A percentile compares a stretch with the other conserved stretches of the same genome.
Conservation (phyloP, 2,888 invertebrate genomes). For the Chrysotoxum bicinctum region DNA sequence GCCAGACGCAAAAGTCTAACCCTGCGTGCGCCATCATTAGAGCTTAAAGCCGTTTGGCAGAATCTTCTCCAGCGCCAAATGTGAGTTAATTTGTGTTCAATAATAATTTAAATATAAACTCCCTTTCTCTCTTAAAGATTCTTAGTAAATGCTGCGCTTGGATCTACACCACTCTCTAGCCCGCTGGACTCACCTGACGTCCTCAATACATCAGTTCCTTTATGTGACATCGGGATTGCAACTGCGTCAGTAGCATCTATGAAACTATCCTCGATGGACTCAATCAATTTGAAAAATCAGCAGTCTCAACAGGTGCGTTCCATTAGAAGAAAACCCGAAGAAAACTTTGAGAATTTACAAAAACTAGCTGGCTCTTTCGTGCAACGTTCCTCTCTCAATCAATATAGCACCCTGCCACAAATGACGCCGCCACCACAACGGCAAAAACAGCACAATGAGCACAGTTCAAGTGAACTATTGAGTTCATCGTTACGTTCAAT, state of each 20-base stretch:
- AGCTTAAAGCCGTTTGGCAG: slow-evolving; percentile 95
- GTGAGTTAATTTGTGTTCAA: slow-evolving; percentile 83
- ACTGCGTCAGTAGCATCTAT: slow-evolving; percentile 81
- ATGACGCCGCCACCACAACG: slow-evolving; percentile 62
- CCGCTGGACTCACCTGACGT: slow-evolving; percentile 92
- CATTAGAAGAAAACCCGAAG: slow-evolving; percentile 81
- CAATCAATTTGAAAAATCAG: slow-evolving; percentile 79
- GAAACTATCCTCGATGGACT: slow-evolving; percentile 81
- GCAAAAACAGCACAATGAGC: slow-evolving; percentile 76
- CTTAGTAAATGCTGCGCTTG: slow-evolving; percentile 90
- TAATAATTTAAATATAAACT: background rate
- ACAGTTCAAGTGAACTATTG: slow-evolving; percentile 73
- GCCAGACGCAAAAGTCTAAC: slow-evolving; percentile 87
- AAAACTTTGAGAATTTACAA: slow-evolving; percentile 81
- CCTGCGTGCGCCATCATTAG: slow-evolving; percentile 90
- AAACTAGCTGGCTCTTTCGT: slow-evolving; percentile 79
- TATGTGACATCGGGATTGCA: slow-evolving; percentile 81
- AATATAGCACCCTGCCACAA: slow-evolving; percentile 62
- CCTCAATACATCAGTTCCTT: slow-evolving; percentile 81
- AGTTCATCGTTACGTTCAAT: slow-evolving; percentile 75
- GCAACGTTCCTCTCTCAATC: slow-evolving; percentile 69
- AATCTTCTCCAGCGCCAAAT: slow-evolving; percentile 93
- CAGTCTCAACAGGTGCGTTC: slow-evolving; percentile 82
- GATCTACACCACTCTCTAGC: slow-evolving; percentile 89
- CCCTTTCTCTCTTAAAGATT: slow-evolving; percentile 82